Conservation (phyloP, 1,140 invertebrate genomes). For the Cydia pomonella region DNA sequence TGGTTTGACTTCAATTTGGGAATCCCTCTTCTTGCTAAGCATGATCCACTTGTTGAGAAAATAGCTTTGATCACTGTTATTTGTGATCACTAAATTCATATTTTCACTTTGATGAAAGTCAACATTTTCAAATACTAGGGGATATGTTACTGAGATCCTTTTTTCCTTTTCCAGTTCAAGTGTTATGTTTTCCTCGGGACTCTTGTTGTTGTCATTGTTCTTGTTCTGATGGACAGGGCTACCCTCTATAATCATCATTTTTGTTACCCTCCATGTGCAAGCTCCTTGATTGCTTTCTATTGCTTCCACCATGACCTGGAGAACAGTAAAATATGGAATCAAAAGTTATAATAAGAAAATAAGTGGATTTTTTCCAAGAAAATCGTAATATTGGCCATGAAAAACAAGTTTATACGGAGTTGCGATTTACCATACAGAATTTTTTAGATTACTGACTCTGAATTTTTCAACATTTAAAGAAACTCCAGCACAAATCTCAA, state of each 20-base stretch:
- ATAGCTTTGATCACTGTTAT: slow-evolving; percentile 60
- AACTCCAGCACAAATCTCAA: too few relatives aligned
- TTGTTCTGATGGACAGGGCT: slow-evolving; percentile 33
- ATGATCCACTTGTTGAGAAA: slow-evolving; percentile 69
- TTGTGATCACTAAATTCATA: slow-evolving; percentile 54
- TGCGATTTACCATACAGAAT: too few relatives aligned
- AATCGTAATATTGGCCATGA: slow-evolving; percentile 3
- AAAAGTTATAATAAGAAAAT: not conserved
- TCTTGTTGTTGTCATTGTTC: slow-evolving; percentile 29
- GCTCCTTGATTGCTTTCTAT: slow-evolving; percentile 85
- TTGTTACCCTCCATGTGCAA: slow-evolving; percentile 83
- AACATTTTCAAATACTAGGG: slow-evolving; percentile 62
- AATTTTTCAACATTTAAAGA: too few relatives aligned
- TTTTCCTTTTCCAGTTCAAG: slow-evolving; percentile 56
- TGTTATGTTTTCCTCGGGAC: slow-evolving; percentile 48
- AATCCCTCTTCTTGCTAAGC: slow-evolving; percentile 62
- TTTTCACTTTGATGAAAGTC: slow-evolving; percentile 49
- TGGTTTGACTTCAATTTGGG: slow-evolving; percentile 58
- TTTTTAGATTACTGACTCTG: too few relatives aligned
- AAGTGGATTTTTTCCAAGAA: too few relatives aligned
- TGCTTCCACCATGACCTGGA: slow-evolving; percentile 81
- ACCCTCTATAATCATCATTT: slow-evolving; percentile 71
- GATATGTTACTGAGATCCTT: slow-evolving; percentile 57
- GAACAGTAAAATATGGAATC: slow-evolving; percentile 36
- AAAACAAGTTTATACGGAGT: not conserved